Percentiles rank a stretch among this genome's conserved stretches.
Evolutionary conservation across 2,888 invertebrate species (phyloP).

Genomic region (Trilocha varians): DNA sequence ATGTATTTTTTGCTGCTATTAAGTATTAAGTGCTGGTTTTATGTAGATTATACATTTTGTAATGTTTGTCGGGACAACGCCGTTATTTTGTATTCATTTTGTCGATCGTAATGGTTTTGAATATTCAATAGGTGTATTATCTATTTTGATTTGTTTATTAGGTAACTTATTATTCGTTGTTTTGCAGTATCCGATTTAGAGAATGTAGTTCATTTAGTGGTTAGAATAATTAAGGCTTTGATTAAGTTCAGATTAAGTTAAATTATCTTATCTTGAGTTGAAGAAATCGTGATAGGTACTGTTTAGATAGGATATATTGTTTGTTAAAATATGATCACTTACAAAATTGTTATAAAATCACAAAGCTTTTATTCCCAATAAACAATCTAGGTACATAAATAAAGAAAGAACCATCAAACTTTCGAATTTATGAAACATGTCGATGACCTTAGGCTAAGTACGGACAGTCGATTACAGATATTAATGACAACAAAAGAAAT

Average conservation of each 20-base stretch:
- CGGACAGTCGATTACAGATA: slow-evolving; percentile 18
- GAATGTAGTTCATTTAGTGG: not conserved
- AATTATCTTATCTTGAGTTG: too few relatives aligned
- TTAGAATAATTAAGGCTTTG: too few relatives aligned
- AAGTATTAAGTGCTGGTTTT: slow-evolving; percentile 27
- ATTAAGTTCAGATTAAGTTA: too few relatives aligned
- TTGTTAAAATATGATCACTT: too few relatives aligned
- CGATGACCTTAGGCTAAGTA: slow-evolving; percentile 31
- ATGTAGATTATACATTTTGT: slow-evolving; percentile 26
- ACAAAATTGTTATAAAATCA: too few relatives aligned
- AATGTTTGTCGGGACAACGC: slow-evolving; percentile 27
- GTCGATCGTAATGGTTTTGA: slow-evolving; percentile 9
- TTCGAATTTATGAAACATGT: not conserved
- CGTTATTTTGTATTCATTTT: slow-evolving; percentile 24
- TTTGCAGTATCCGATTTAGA: not conserved
- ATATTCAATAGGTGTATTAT: not conserved
- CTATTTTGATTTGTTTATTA: not conserved
- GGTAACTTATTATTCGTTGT: not conserved
- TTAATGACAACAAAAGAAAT: slow-evolving; percentile 42
- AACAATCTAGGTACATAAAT: too few relatives aligned
- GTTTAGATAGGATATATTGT: too few relatives aligned
- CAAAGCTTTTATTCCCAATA: too few relatives aligned
- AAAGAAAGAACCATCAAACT: not conserved
- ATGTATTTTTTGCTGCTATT: slow-evolving; percentile 30
- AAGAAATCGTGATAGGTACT: too few relatives aligned